Evolutionary conservation across 2,113 vertebrate genomes (phyloP), one percentile per base, ranked within the genome.

Genomic region (Anoura caudifer): DNA sequence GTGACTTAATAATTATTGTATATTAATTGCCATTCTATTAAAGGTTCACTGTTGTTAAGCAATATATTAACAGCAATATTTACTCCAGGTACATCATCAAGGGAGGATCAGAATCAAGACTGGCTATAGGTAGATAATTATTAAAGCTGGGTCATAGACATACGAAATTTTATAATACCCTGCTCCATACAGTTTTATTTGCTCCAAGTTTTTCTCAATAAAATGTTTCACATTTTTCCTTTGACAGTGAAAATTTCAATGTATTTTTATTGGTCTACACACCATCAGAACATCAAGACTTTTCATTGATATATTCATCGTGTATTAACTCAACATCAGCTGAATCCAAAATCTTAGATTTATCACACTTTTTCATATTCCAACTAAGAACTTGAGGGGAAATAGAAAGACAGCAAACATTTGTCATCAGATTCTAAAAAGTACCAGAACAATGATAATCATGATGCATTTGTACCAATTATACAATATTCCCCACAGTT

Each of bases 391-490:
- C 19, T 76, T 36, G 16, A 87, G 31, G 41, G 70, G 36, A 77
- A 90, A 20, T 36, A 85, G 43, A 87, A 75, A 38, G 20, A 38
- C 1, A 69, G 13, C 82, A 26, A 43, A 2, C 45, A 19, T 73
- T 89, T 82, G n/a, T 89, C 59, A 90, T 82, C 82, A 56, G 19
- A 83, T 38, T 91, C 72, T 77, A 79, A 80, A 63, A n/a, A 95
- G 81, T 69, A 61, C 15, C n/a, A 69, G 67, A 88, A 87, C 69
- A 95, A 95, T 79, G 41, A 75, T 16, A 94, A 79, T 93, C 38
- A 92, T 69, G 19, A 79, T 63, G 31, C 81, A 56, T 75, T 85
- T 85, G 8, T 41, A 88, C 77, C 13, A 92, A 54, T 87, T 88
- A 73, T 28, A n/a, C 16, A 89, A 33, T 52, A 79, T 67, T 93